These are phyloP conservation scores for Syngnathoides biaculeatus DNA, from an alignment of 2,113 vertebrate genomes.

Conservation along the genomic window DNA sequence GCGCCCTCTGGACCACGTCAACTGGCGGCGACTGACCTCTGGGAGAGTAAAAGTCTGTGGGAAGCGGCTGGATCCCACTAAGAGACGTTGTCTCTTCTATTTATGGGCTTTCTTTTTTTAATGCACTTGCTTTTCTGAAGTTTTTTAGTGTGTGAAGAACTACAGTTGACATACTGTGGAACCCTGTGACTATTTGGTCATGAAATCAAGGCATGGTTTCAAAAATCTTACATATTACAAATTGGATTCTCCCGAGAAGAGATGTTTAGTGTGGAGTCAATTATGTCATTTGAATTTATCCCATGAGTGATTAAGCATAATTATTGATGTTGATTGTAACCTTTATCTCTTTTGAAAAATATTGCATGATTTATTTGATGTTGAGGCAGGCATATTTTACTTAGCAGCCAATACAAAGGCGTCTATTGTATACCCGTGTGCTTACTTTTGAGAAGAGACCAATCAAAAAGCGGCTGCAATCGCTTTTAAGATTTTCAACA, in stretches of 20 bases:
- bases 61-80: constrained; percentile 52
- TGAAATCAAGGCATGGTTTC: background rate
- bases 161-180: background rate
- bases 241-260: background rate
- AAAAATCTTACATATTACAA: background rate
- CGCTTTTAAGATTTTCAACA: too few species aligned
- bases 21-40: constrained; percentile 45
- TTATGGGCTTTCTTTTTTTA: constrained; percentile 22
- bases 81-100: constrained; percentile 27
- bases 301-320: too few species aligned
- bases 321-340: too few species aligned
- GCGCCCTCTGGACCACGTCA: constrained; percentile 62
- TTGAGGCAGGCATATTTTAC: too few species aligned
- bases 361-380: too few species aligned
- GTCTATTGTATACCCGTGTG: too few species aligned
- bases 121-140: constrained; percentile 10
- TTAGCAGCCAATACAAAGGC: too few species aligned
- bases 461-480: too few species aligned
- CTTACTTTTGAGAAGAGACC: too few species aligned
- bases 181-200: background rate
- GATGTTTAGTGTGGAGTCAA: background rate
- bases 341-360: too few species aligned
- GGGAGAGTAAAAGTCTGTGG: constrained; percentile 52
- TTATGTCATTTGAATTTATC: background rate
- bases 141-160: background rate